Conservation (phyloP, 2,113 vertebrate species). For the Astatotilapia flaviijosephi region DNA sequence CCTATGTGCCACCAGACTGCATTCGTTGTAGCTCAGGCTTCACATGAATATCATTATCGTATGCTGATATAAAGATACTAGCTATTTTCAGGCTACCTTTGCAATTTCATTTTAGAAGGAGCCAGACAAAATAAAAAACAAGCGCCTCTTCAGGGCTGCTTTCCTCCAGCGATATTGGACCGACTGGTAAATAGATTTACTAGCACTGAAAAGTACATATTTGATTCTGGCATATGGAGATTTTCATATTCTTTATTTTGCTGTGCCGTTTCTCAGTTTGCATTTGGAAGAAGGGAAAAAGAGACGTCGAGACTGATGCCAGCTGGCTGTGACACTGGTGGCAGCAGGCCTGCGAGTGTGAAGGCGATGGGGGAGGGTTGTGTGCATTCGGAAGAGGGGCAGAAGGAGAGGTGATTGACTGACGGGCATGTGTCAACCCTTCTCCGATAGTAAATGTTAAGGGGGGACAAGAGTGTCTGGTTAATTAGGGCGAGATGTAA, state of each 20-base stretch:
- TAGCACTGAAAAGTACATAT: not conserved
- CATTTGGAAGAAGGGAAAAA: not conserved
- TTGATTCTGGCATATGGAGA: not conserved
- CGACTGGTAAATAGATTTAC: not conserved
- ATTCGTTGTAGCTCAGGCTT: not conserved
- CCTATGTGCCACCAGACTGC: not conserved
- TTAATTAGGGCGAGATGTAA: slow-evolving; percentile 65
- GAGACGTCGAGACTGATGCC: not conserved
- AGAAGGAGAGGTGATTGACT: slow-evolving; percentile 33
- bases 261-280: not conserved
- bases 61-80: not conserved
- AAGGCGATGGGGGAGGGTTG: not conserved
- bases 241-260: not conserved
- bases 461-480: slow-evolving; percentile 13
- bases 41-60: not conserved
- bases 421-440: slow-evolving; percentile 55
- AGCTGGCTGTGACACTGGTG: slow-evolving; percentile 47
- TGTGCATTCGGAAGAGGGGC: not conserved
- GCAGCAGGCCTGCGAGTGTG: slow-evolving; percentile 19
- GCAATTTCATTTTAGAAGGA: not conserved
- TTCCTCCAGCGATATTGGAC: not conserved
- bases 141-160: not conserved
- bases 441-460: slow-evolving; percentile 10
- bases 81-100: not conserved
- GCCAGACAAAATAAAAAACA: not conserved